Evolutionary conservation across 2,113 vertebrate genomes (phyloP), one percentile per base, ranked within the genome.

Genomic region (Gopherus flavomarginatus): DNA sequence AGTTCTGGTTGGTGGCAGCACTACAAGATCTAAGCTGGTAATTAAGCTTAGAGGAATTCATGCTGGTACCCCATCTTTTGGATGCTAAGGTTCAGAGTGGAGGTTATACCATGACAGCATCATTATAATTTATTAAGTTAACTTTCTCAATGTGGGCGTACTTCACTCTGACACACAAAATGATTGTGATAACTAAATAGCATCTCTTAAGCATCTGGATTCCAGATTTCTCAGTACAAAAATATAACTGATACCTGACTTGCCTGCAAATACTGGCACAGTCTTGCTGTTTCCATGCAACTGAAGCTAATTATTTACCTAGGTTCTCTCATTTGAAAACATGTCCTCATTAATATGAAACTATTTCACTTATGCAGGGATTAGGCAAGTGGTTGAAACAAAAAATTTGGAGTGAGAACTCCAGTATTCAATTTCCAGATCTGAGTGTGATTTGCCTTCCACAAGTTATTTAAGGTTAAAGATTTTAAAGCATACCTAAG

Each of bases 321-420:
- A 52, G 22, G 42, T 77, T 86, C 38, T 85, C 52, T 90, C 87
- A 65, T n/a, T 86, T 81, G 42, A 69, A 88, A 96, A 96, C 1
- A 11, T 12, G 83, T 47, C 11, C 27, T 92, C 42, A 59, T 79
- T 91, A 86, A 88, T n/a, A 78, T 86, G 35, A 26, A 81, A 11
- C n/a, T 59, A 75, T 53, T 21, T 42, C 31, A 11, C n/a, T 50
- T 52, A 24, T 14, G 81, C 29, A 85, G 38, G 16, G 82, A 78
- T 44, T 85, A 90, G 75, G 22, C 1, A 5, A 49, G 21, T 10
- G 6, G 79, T 84, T 83, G 83, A 91, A 93, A 83, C 35, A 81
- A 75, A 90, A 0, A 0, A 0, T 44, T 57, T 11, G 17, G 3
- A 26, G 75, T 26, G 7, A 0, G 26, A 88, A 53, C 83, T 84